These are phyloP conservation scores for Hylaeus anthracinus DNA, from an alignment of 1,140 invertebrate species.

Conservation along the genomic window DNA sequence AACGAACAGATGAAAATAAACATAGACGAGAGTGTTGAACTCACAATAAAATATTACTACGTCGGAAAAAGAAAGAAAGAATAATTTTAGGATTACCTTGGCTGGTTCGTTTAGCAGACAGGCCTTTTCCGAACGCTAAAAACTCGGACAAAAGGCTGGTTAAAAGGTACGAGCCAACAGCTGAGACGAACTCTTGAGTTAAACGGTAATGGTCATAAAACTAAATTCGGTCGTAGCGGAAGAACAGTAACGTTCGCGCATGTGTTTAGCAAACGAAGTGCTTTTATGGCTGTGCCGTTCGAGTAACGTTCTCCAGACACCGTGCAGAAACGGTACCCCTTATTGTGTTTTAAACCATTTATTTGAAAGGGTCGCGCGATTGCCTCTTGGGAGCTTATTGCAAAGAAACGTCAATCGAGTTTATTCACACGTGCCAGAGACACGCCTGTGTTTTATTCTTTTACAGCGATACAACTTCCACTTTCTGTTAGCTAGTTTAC, in stretches of 20 bases:
- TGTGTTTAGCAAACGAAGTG: slow-evolving; percentile 5
- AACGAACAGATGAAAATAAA: too few species aligned
- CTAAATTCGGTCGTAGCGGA: neutral
- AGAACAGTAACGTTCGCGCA: neutral
- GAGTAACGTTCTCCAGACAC: neutral
- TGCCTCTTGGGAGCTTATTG: neutral
- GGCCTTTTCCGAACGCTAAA: neutral
- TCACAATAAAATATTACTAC: too few species aligned
- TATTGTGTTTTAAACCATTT: neutral
- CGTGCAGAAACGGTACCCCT: neutral
- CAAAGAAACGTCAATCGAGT: neutral
- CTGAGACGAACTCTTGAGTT: neutral
- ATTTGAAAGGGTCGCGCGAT: neutral
- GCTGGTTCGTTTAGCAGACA: too few species aligned
- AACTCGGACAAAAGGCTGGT: neutral
- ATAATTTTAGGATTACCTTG: too few species aligned
- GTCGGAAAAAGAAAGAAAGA: too few species aligned
- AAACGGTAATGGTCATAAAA: neutral
- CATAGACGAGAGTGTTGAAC: too few species aligned
- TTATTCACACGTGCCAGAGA: neutral
- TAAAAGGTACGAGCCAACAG: neutral
- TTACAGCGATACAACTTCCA: neutral
- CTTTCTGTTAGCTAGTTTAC: neutral
- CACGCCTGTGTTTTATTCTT: neutral
- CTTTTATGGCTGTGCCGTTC: neutral